Evolutionary conservation across 2,888 invertebrate genomes (phyloP).

Genomic region (Macrosoma leucophasiata): DNA sequence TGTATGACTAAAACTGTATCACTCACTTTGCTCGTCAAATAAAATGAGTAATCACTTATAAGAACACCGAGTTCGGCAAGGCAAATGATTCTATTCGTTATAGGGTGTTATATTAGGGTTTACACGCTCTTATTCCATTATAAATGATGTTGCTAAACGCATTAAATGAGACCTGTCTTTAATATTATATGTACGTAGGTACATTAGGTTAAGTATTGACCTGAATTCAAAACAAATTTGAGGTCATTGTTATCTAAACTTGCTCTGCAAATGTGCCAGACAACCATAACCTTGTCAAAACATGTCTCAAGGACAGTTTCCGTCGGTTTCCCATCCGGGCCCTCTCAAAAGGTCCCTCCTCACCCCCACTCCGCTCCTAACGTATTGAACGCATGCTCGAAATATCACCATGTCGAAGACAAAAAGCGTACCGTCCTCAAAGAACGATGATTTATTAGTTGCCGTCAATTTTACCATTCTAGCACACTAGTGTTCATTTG

Average conservation of each 20-base stretch:
- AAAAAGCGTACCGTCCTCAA: constrained; percentile 34
- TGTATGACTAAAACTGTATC: constrained; percentile 61
- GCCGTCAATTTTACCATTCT: constrained; percentile 18
- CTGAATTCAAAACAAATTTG: too few relatives aligned
- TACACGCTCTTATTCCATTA: too few relatives aligned
- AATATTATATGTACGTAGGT: too few relatives aligned
- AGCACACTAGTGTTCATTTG: constrained; percentile 28
- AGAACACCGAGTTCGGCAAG: constrained; percentile 20
- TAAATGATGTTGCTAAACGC: too few relatives aligned
- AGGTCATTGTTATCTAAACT: too few relatives aligned
- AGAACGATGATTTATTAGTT: constrained; percentile 37
- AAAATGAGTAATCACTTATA: constrained; percentile 47
- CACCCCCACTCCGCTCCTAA: constrained; percentile 25
- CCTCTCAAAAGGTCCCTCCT: constrained; percentile 37
- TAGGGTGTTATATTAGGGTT: too few relatives aligned
- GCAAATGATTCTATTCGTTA: too few relatives aligned
- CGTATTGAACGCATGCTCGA: constrained; percentile 43
- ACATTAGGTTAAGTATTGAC: too few relatives aligned
- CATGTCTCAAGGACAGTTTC: constrained; percentile 48
- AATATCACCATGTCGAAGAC: constrained; percentile 34
- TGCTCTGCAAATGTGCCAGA: too few relatives aligned
- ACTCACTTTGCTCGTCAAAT: constrained; percentile 36
- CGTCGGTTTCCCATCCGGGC: constrained; percentile 37
- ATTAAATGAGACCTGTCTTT: too few relatives aligned
- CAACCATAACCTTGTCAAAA: constrained; percentile 47